Percentiles rank a stretch among this genome's conserved stretches.
These are phyloP conservation scores for Scytalopus superciliaris DNA, from an alignment of 2,113 vertebrate genomes.

Conservation along the genomic window DNA sequence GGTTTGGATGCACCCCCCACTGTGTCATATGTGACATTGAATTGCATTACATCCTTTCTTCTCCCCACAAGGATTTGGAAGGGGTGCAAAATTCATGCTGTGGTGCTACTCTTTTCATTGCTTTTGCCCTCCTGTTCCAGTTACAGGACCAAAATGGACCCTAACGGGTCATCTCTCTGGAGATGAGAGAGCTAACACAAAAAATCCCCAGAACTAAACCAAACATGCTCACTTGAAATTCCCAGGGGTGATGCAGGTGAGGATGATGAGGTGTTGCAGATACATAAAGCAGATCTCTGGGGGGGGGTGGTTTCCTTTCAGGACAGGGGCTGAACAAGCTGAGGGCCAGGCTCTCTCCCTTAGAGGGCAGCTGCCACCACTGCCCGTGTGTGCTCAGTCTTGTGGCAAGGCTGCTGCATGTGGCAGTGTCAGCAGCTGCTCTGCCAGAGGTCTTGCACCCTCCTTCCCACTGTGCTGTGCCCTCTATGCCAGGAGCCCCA, in stretches of 20 bases:
- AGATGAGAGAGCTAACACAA: not conserved
- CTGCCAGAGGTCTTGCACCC: not conserved
- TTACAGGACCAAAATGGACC: not conserved
- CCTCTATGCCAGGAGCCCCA: fast-evolving
- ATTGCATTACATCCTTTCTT: not conserved
- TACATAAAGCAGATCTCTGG: not conserved
- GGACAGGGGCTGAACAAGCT: not conserved
- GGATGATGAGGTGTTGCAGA: not conserved
- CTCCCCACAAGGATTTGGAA: not conserved
- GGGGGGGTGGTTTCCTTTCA: not conserved
- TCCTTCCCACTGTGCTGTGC: fast-evolving
- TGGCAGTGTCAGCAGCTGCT: not conserved
- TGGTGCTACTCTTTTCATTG: conserved; percentile 13
- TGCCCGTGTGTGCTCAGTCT: not conserved
- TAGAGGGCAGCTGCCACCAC: not conserved
- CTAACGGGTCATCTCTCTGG: not conserved
- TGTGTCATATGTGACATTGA: not conserved
- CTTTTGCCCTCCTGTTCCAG: not conserved
- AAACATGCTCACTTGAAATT: not conserved
- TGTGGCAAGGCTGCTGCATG: not conserved
- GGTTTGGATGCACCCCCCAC: not conserved
- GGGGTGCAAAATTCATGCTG: not conserved
- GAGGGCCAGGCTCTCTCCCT: not conserved
- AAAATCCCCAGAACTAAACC: not conserved
- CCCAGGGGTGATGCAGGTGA: not conserved